Base-by-base conservation (phyloP, 1,140 invertebrate genomes). In the Polypedilum pembai region DNA sequence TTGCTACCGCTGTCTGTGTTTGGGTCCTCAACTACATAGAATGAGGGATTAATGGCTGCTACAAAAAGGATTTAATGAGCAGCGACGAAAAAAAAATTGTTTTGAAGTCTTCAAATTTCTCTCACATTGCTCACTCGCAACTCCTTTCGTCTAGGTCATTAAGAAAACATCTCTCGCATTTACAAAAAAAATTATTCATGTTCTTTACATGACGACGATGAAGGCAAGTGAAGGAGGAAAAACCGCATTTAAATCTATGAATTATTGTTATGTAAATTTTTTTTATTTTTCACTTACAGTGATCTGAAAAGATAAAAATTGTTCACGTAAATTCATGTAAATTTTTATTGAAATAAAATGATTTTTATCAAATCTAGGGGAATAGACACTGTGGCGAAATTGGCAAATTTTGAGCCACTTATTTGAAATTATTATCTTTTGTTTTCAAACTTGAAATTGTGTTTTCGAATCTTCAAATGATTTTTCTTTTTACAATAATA, bases 191-290 rank as follows among this genome's bases (percentile, higher is more conserved):
- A 69, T 18, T 20, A 69, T 69, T 69, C 65, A 69, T 69, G 65
- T 69, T 21, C 24, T 33, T 33, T 33, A 33, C 18, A 69, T 18
- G 65, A 69, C 65, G 17, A 69, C 65, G 18, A 18, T n/a, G 18
- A 69, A 18, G 65, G 65, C 65, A 69, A 10, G 8, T 5, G 20
- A 69, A 21, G 20, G 20, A 69, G 20, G 17, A 20, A 69, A 69
- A 69, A 69, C 65, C 65, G 65, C 65, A 69, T 21, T 69, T 69
- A 69, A 69, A 69, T 69, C 65, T 69, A 69, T 69, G 17, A 69
- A 69, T 69, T 69, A 69, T 69, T 69, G 65, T 69, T 69, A 69
- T 69, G 65, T 21, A 69, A 69, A 69, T 69, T 69, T 20, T 18
- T 56, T 69, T 20, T 18, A 20, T 21, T 21, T 20, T 69, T 69